phyloP scores from a whole-genome alignment of 2,113 vertebrate genomes.

The Turdus rufiventris region DNA sequence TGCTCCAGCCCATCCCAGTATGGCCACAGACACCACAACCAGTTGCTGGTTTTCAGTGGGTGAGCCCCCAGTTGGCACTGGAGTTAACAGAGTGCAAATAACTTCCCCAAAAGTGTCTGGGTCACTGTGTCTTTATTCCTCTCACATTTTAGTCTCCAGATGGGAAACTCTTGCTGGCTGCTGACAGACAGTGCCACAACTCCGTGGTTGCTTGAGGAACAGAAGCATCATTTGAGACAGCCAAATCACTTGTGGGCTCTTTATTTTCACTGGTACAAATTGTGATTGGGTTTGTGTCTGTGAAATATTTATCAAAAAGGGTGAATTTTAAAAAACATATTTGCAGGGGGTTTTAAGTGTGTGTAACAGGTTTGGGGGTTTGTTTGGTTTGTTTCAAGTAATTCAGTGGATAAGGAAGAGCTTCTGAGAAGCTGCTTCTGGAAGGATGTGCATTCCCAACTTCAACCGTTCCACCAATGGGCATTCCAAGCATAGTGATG shows the following conservation, averaged over 20 bases:
- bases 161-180: background rate
- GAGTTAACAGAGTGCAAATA: accelerated
- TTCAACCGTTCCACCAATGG: accelerated
- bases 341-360: background rate
- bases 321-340: background rate
- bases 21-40: background rate
- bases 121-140: background rate
- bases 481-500: background rate
- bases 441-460: background rate
- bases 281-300: background rate
- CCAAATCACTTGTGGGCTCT: background rate
- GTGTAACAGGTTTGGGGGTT: background rate
- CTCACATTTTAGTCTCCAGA: background rate
- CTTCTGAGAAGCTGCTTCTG: background rate
- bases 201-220: background rate
- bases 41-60: background rate
- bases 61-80: background rate
- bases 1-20: background rate
- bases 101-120: background rate
- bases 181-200: background rate
- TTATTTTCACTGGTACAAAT: background rate
- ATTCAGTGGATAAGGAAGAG: background rate
- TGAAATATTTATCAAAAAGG: background rate
- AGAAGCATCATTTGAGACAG: background rate
- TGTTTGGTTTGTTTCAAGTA: background rate